Evolutionary conservation across 2,797 vertebrate genomes (phyloP).

Genomic region (Cossypha caffra): DNA sequence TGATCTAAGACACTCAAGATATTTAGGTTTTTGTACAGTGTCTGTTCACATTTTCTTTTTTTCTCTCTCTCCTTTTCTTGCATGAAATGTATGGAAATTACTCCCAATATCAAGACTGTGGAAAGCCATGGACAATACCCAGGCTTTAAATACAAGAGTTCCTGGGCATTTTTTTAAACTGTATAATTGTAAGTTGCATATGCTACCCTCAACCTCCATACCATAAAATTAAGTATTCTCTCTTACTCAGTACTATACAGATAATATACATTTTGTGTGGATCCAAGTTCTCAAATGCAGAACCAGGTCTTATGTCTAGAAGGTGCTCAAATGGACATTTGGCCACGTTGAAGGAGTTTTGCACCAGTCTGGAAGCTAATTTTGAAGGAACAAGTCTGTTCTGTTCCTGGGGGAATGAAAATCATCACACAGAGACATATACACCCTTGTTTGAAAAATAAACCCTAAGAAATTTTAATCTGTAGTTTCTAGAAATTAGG

Average conservation of each 20-base stretch:
- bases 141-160: not conserved
- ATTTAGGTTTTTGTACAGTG: not conserved
- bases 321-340: not conserved
- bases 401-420: not conserved
- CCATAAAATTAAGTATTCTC: not conserved
- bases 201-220: not conserved
- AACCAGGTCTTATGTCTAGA: not conserved
- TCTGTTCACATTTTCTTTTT: not conserved
- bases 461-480: not conserved
- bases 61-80: not conserved
- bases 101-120: not conserved
- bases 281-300: not conserved
- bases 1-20: not conserved
- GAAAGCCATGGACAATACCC: not conserved
- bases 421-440: not conserved
- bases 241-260: not conserved
- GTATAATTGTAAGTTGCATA: not conserved
- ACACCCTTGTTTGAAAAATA: not conserved
- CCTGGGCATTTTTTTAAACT: not conserved
- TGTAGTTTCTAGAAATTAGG: not conserved
- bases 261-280: not conserved
- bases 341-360: not conserved
- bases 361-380: not conserved
- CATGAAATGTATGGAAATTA: not conserved
- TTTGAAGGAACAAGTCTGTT: not conserved